phyloP scores from a whole-genome alignment of 37 sponge, comb jelly and placozoan species.

The Eunapius fragilis region DNA sequence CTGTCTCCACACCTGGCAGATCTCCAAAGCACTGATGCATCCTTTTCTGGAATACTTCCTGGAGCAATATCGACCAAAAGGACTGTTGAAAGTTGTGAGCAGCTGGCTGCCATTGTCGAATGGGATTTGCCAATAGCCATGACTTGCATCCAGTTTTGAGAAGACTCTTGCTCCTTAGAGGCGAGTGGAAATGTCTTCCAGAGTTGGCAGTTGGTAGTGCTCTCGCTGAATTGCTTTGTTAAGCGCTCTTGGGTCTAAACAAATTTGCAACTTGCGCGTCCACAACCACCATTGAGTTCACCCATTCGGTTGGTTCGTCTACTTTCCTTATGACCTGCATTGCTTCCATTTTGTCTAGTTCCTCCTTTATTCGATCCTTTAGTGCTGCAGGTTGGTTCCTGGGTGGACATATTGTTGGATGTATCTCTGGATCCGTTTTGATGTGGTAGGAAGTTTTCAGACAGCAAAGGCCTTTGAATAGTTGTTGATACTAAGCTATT shows the following conservation, averaged over 20 bases:
- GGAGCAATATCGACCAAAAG: slow-evolving; percentile 29
- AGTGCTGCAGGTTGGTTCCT: slow-evolving; percentile 40
- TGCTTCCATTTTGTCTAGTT: not conserved
- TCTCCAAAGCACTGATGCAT: slow-evolving; percentile 38
- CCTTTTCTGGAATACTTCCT: slow-evolving; percentile 49
- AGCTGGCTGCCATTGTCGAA: slow-evolving; percentile 12
- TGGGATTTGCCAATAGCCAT: slow-evolving; percentile 58
- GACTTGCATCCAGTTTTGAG: slow-evolving; percentile 30
- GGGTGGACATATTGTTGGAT: slow-evolving; percentile 43
- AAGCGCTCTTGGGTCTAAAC: slow-evolving; percentile 46
- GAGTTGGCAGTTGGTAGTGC: slow-evolving; percentile 28
- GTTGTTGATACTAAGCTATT: not conserved
- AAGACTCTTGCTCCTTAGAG: slow-evolving; percentile 41
- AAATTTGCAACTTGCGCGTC: slow-evolving; percentile 15
- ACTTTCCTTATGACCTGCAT: slow-evolving; percentile 5
- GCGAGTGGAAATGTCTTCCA: slow-evolving; percentile 34
- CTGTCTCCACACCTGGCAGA: slow-evolving; percentile 23
- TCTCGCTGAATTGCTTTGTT: slow-evolving; percentile 25
- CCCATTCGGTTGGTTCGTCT: slow-evolving; percentile 47
- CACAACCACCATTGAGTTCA: slow-evolving; percentile 25
- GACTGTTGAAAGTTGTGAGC: slow-evolving; percentile 66
- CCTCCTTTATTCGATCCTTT: slow-evolving; percentile 5
- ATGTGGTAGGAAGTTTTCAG: slow-evolving; percentile 48
- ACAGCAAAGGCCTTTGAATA: slow-evolving; percentile 8
- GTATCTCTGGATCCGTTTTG: slow-evolving; percentile 1